phyloP scores from a whole-genome alignment of 2,888 invertebrate species.

The Gastracanthus pulcherrimus region DNA sequence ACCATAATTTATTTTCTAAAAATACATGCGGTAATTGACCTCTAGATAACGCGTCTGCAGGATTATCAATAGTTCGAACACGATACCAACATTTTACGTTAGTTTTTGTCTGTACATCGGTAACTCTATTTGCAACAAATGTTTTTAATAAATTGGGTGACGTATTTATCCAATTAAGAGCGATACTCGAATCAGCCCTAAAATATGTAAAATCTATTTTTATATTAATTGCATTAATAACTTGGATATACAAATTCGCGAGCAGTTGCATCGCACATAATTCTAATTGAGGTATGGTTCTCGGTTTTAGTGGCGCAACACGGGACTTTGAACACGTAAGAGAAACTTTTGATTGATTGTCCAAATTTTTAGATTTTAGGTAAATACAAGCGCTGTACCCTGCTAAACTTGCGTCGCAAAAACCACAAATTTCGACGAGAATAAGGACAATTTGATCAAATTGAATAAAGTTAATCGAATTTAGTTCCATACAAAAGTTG shows the following conservation, averaged over 20 bases:
- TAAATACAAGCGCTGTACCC: neutral
- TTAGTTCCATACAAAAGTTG: neutral
- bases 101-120: conserved; percentile 57
- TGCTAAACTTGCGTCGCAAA: neutral
- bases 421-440: neutral
- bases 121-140: conserved; percentile 55
- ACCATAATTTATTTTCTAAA: conserved; percentile 47
- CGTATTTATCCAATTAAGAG: conserved; percentile 55
- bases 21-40: conserved; percentile 53
- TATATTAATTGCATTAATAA: conserved; percentile 27
- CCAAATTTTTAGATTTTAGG: neutral
- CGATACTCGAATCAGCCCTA: conserved; percentile 62
- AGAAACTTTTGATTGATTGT: neutral
- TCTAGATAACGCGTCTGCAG: conserved; percentile 28
- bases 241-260: conserved; percentile 39
- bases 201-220: conserved; percentile 37
- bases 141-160: conserved; percentile 50
- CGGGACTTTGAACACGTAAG: conserved; percentile 5
- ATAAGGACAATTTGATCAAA: neutral
- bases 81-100: neutral
- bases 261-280: conserved; percentile 60
- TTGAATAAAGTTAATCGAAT: neutral
- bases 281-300: conserved; percentile 62
- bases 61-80: neutral
- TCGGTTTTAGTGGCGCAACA: conserved; percentile 63